Conservation (phyloP, 2,888 invertebrate genomes). For the Volucella inflata region DNA sequence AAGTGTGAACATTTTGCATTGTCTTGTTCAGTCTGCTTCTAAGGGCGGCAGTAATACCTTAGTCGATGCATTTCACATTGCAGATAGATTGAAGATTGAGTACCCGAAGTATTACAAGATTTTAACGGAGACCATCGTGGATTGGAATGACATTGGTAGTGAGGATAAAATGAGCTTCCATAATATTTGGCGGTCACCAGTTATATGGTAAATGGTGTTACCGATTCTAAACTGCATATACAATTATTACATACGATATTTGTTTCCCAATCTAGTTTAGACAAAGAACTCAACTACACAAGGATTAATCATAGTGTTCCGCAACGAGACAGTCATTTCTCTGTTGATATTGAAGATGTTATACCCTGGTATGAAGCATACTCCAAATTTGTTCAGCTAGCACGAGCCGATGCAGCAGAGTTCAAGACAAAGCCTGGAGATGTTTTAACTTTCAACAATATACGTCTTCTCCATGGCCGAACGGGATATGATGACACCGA, state of each 20-base stretch:
- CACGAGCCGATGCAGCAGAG: conserved; percentile 86
- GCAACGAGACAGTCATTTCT: conserved; percentile 89
- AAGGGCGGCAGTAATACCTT: conserved; percentile 88
- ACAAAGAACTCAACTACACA: conserved; percentile 85
- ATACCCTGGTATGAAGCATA: conserved; percentile 89
- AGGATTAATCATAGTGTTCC: conserved; percentile 90
- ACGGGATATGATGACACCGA: conserved; percentile 86
- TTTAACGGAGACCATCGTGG: conserved; percentile 86
- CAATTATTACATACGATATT: no score
- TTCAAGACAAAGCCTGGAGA: conserved; percentile 88
- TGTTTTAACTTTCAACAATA: conserved; percentile 90
- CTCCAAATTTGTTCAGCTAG: conserved; percentile 86
- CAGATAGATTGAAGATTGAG: conserved; percentile 85
- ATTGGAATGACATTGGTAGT: conserved; percentile 89
- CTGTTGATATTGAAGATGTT: conserved; percentile 86
- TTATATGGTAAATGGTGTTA: conserved; percentile 85
- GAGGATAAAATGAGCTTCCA: conserved; percentile 87
- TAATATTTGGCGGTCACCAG: conserved; percentile 87
- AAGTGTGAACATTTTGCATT: conserved; percentile 89
- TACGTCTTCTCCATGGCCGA: conserved; percentile 89
- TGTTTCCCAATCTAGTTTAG: conserved; percentile 77
- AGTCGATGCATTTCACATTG: conserved; percentile 88
- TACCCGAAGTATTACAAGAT: conserved; percentile 86
- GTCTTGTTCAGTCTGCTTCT: conserved; percentile 87
- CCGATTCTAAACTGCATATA: no score